Percentiles rank a stretch among this genome's conserved stretches.
Evolutionary conservation across 2,113 vertebrate genomes (phyloP).

Genomic region (Condylura cristata): DNA sequence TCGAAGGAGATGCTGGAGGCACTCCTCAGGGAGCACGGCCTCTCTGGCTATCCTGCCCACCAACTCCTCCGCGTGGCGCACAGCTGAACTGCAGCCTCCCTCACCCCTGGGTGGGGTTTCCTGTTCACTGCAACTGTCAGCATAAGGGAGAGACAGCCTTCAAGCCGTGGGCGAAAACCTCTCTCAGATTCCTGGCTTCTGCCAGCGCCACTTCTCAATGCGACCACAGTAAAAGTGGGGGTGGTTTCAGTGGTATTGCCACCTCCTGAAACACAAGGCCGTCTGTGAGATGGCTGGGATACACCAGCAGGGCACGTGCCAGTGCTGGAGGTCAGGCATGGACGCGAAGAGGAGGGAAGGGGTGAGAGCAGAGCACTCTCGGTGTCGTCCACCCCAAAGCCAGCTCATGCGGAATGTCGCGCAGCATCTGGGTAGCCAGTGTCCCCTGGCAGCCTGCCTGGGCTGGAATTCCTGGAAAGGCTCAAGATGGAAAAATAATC

Average conservation of each 20-base stretch:
- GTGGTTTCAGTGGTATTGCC: no score
- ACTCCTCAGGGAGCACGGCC: fast-evolving
- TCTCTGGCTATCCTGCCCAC: neutral
- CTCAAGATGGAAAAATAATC: slow-evolving; percentile 86
- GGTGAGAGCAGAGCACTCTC: neutral
- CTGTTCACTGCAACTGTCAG: neutral
- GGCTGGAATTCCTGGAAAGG: slow-evolving; percentile 87
- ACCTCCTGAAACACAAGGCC: neutral
- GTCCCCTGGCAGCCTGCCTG: slow-evolving; percentile 83
- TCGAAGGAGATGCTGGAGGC: no score
- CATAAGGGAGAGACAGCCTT: neutral
- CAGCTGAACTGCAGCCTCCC: fast-evolving
- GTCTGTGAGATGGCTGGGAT: neutral
- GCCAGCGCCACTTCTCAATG: neutral
- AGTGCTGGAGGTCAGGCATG: neutral
- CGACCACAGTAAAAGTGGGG: fast-evolving
- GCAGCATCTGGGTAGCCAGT: slow-evolving; percentile 72
- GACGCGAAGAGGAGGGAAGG: neutral
- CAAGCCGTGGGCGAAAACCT: neutral
- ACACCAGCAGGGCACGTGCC: fast-evolving
- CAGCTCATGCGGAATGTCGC: slow-evolving; percentile 61
- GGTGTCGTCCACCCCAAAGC: slow-evolving; percentile 56
- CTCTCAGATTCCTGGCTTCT: neutral
- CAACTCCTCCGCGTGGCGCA: neutral
- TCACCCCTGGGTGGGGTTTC: fast-evolving